Evolutionary conservation across 2,888 invertebrate species (phyloP).

Genomic region (Rugalucina vietnamica): DNA sequence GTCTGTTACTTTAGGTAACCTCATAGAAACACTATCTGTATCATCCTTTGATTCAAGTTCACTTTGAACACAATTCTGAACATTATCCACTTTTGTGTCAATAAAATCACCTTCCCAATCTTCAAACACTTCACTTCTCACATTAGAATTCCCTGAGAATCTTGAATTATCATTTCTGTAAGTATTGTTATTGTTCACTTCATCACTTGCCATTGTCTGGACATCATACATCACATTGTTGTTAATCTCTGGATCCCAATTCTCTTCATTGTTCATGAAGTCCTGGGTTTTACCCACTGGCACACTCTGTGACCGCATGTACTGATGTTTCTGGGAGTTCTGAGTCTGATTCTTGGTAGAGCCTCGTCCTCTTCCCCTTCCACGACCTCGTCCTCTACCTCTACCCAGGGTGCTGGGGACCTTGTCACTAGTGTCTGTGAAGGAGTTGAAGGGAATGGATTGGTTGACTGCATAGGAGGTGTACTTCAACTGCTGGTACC

Average conservation of each 20-base stretch:
- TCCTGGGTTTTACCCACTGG: neutral
- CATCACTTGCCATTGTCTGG: too few species aligned
- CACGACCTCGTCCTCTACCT: neutral
- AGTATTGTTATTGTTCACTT: too few species aligned
- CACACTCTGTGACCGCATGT: neutral
- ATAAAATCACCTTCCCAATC: slow-evolving; percentile 3
- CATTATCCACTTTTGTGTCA: neutral
- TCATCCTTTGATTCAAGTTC: too few species aligned
- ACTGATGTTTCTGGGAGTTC: neutral
- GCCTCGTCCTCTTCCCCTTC: neutral
- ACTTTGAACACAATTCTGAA: neutral
- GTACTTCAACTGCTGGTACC: slow-evolving; percentile 11
- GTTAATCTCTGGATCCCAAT: neutral
- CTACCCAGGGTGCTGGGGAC: neutral
- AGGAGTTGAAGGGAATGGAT: slow-evolving; percentile 18
- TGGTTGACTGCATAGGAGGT: slow-evolving; percentile 24
- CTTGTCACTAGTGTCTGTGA: neutral
- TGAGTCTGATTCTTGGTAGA: neutral
- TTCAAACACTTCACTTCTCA: too few species aligned
- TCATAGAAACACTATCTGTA: neutral
- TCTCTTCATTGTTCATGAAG: neutral
- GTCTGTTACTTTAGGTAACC: neutral
- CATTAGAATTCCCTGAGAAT: too few species aligned
- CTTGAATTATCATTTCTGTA: too few species aligned
- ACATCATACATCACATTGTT: too few species aligned